Evolutionary conservation across 37 sponge, comb jelly and placozoan genomes (phyloP), one percentile per base, ranked within the genome.

Genomic region (Cladorhizidae sp.): DNA sequence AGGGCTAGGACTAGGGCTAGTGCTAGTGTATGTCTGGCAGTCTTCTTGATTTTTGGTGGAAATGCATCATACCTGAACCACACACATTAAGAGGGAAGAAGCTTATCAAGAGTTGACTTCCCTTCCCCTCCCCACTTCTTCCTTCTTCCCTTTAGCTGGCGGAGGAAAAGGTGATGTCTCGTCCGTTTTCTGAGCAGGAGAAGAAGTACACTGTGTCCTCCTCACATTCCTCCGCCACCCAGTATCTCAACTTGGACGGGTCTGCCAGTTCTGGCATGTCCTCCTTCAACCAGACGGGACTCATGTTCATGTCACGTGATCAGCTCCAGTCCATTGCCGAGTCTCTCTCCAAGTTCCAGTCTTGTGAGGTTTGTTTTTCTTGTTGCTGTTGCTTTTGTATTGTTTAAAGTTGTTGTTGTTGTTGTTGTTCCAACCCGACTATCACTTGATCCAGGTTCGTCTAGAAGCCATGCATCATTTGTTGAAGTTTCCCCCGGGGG

Each of bases 231-330:
- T 85, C 91, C 50, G 77, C 84, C 62, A 87, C 88, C 25, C 88
- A 91, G 40, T 87, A 83, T 74, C 74, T 77, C 12, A 40, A 18
- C n/a, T n/a, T 38, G 6, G 55, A 7, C 7, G 6, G 23, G 76
- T 84, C 85, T 33, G 32, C 63, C 21, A 35, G 67, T 31, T 92
- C 93, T 26, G 86, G 80, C 26, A 59, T 89, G 58, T 89, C 84
- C 67, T 40, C 64, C 2, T 39, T 86, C 50, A 73, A 89, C 67
- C 87, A 86, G 77, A 90, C 88, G 5, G 94, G 91, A 22, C 62
- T 90, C 70, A 64, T 85, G 62, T 89, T 93, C 78, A 79, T 90
- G 88, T 70, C 94, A 0, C 65, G 61, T 9, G 72, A 90, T 21
- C 87, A 90, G 69, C 76, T 94, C 35, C 59, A 72, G 64, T 54